Base-by-base conservation (phyloP, 2,888 invertebrate species). In the Buathra laborator region DNA sequence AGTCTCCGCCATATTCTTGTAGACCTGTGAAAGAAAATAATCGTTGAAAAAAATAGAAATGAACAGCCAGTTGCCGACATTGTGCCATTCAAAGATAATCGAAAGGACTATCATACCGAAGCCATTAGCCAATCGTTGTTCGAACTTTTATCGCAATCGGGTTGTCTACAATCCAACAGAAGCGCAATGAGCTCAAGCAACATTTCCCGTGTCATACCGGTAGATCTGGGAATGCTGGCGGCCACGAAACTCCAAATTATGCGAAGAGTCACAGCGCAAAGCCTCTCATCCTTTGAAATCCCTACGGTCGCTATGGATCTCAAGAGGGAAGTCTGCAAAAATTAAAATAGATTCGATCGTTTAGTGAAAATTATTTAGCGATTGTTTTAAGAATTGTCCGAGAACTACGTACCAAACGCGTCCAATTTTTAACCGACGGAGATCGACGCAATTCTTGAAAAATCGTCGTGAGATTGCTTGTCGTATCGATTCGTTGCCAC, bases 401-500 rank as follows among this genome's bases (percentile, higher is more conserved):
- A 78, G 24, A 62, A 12, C 5, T 68, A 84, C 90, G 87, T 87
- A 93, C 93, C 24, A 93, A 86, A 62, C 75, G 79, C 19, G 76
- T 87, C 89, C 92, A 92, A 86, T 90, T 91, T 53, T 87, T 85
- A 14, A 87, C 76, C 1, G 89, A 89, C 14, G 92, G 90, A 4
- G 88, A 87, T 3, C 87, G 87, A 59, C 89, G 87, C 43, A 90
- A 68, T 56, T 79, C 84, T n/a, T 87, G 83, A 72, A 89, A 88
- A 43, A 84, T 67, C 10, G 24, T 56, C 6, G 59, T 12, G n/a
- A 86, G 72, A 62, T 74, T 70, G 9, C 12, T 37, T 29, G 70
- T 62, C 51, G 51, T 51, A 32, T 76, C 71, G 72, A 59, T 46
- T n/a, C 56, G 68, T 48, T 74, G 72, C 46, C 74, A 71, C n/a